Evolutionary conservation across 2,113 vertebrate genomes (phyloP).

Genomic region (Neogale vison): DNA sequence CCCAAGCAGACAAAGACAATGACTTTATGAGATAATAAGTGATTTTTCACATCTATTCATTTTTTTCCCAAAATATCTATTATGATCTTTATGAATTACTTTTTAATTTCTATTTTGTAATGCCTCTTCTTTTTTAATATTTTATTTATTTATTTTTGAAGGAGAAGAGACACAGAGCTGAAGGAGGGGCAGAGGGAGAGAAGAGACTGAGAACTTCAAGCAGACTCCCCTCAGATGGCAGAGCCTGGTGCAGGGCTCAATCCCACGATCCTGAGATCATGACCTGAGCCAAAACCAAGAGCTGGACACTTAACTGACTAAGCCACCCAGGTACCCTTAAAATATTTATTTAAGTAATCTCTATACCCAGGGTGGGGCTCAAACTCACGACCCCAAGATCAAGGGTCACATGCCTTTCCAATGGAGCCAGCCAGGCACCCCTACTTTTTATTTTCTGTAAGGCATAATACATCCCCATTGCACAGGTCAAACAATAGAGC

Average conservation of each 20-base stretch:
- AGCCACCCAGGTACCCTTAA: background rate
- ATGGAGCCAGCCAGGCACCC: background rate
- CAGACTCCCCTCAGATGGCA: background rate
- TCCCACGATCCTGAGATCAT: background rate
- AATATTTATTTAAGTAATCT: background rate
- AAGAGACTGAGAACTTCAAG: background rate
- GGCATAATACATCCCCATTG: background rate
- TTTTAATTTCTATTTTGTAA: background rate
- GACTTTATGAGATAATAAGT: background rate
- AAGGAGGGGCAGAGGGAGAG: background rate
- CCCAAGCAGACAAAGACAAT: background rate
- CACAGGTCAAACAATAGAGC: background rate
- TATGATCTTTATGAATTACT: background rate
- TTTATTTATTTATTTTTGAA: background rate
- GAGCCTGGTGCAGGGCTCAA: background rate
- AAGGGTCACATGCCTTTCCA: background rate
- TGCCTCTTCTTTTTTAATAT: background rate
- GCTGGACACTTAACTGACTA: background rate
- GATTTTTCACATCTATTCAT: background rate
- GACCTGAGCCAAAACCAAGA: background rate
- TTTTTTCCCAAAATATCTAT: background rate
- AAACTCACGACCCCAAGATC: background rate
- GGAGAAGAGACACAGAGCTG: background rate
- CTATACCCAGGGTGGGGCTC: background rate
- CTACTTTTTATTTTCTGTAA: conserved; percentile 19